Percentiles rank a stretch among this genome's conserved stretches.
Conservation (phyloP, 2,113 vertebrate species). For the Neotragus moschatus region DNA sequence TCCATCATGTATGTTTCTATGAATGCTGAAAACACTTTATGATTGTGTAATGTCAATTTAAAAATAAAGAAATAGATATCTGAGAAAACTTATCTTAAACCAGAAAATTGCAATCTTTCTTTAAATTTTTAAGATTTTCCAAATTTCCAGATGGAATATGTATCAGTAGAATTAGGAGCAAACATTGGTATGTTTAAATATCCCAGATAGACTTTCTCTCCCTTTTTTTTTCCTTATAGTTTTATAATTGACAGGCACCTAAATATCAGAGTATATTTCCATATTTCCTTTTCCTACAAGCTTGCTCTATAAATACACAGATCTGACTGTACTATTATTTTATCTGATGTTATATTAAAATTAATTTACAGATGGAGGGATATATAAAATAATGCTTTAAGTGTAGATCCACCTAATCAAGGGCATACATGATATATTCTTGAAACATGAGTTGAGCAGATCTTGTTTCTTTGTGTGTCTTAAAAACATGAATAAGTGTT, state of each 20-base stretch:
- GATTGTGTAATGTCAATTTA: not conserved
- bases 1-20: no score
- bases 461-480: not conserved
- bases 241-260: not conserved
- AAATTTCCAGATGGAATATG: not conserved
- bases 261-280: not conserved
- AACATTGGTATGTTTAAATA: not conserved
- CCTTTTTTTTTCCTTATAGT: not conserved
- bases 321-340: not conserved
- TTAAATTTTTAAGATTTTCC: not conserved
- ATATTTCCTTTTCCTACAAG: not conserved
- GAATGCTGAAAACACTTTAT: not conserved
- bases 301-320: not conserved
- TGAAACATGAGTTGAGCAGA: not conserved
- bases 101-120: not conserved
- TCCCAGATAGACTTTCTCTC: not conserved
- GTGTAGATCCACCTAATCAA: not conserved
- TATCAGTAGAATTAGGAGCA: not conserved
- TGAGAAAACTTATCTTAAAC: not conserved
- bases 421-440: not conserved
- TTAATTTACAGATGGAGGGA: not conserved
- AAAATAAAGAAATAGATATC: not conserved
- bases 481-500: not conserved
- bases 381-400: not conserved
- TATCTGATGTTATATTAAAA: not conserved